Evolutionary conservation across 2,113 vertebrate genomes (phyloP).

Genomic region (Mastomys coucha): DNA sequence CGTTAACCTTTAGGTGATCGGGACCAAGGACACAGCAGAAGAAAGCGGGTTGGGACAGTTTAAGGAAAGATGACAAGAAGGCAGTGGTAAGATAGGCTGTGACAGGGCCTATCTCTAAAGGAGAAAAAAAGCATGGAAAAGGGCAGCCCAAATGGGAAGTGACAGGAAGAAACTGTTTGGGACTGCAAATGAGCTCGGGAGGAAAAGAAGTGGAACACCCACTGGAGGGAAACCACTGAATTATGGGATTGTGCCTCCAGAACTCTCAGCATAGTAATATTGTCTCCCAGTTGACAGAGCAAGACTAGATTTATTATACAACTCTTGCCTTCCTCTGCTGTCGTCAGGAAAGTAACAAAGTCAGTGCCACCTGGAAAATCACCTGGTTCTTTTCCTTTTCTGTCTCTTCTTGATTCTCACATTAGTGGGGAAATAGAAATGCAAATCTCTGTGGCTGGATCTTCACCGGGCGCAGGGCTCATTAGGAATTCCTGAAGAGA

Average conservation of each 20-base stretch:
- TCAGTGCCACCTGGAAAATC: constrained; percentile 72
- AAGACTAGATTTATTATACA: constrained; percentile 73
- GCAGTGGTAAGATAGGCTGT: constrained; percentile 81
- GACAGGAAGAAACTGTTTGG: constrained; percentile 83
- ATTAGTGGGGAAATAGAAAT: constrained; percentile 81
- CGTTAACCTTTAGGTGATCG: constrained; percentile 75
- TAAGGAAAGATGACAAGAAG: constrained; percentile 78
- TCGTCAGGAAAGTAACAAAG: constrained; percentile 73
- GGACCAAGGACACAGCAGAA: constrained; percentile 69
- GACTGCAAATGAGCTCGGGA: constrained; percentile 81
- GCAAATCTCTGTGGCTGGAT: constrained; percentile 68
- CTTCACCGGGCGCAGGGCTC: constrained; percentile 48
- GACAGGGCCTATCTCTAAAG: constrained; percentile 75
- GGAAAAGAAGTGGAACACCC: constrained; percentile 76
- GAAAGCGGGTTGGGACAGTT: constrained; percentile 51
- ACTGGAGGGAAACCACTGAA: constrained; percentile 79
- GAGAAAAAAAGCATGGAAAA: constrained; percentile 63
- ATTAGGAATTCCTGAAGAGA: constrained; percentile 72
- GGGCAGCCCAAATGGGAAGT: constrained; percentile 82
- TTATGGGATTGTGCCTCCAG: constrained; percentile 80
- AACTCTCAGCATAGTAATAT: constrained; percentile 68
- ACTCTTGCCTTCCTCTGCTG: constrained; percentile 51
- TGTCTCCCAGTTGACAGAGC: constrained; percentile 45
- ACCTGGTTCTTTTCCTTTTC: constrained; percentile 45
- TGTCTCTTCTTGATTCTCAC: constrained; percentile 69